phyloP scores from a whole-genome alignment of 2,797 vertebrate species.

The Tinamus major region DNA sequence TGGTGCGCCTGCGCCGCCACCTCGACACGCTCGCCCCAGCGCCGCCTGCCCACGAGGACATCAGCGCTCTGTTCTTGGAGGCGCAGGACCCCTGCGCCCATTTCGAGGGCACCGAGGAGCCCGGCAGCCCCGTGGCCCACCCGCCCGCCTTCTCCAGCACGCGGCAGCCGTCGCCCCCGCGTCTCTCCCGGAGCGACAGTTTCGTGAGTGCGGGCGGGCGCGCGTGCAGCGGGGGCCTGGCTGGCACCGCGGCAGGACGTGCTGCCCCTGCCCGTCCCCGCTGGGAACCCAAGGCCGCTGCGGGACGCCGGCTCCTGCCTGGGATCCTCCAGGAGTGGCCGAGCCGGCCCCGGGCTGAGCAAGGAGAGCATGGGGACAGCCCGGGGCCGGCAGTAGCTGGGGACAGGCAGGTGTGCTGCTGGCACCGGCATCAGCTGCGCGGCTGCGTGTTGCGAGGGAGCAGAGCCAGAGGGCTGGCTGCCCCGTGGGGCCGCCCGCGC shows the following conservation, averaged over 20 bases:
- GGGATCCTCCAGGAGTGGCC: too few species aligned
- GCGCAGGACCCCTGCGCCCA: conserved; percentile 75
- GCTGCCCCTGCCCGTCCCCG: neutral
- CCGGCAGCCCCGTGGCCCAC: conserved; percentile 77
- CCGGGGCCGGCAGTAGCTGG: neutral
- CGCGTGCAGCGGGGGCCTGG: neutral
- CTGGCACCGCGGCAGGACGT: neutral
- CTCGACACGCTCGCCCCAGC: too few species aligned
- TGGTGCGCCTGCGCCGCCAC: conserved; percentile 56
- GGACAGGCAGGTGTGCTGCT: too few species aligned
- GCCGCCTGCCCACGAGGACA: too few species aligned
- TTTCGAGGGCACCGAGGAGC: conserved; percentile 74
- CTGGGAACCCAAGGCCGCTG: neutral
- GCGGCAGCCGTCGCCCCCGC: conserved; percentile 79
- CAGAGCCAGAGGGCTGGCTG: neutral
- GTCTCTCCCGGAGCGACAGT: conserved; percentile 75
- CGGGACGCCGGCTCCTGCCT: neutral
- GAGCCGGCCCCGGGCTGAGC: neutral
- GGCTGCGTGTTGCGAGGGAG: accelerated
- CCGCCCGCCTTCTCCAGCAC: conserved; percentile 83
- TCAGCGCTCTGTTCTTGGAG: conserved; percentile 75
- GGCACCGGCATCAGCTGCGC: neutral
- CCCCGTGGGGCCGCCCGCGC: accelerated
- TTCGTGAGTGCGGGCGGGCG: conserved; percentile 77
- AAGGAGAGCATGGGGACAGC: neutral